Percentiles rank a stretch among this genome's conserved stretches.
Conservation (phyloP, 1,140 invertebrate genomes). For the Neoseiulus cucumeris region DNA sequence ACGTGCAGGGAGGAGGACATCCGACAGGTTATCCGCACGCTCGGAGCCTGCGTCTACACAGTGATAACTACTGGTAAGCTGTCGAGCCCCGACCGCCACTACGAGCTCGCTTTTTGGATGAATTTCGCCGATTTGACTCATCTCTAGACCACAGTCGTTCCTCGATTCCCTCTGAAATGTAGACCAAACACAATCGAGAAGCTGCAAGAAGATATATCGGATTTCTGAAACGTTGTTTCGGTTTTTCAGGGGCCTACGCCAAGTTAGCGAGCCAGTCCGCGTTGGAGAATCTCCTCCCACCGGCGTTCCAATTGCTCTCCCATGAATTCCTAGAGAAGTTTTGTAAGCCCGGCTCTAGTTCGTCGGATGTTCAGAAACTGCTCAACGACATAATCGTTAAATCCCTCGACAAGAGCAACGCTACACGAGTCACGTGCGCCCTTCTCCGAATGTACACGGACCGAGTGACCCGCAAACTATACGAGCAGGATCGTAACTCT, state of each 20-base stretch:
- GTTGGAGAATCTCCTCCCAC: not conserved
- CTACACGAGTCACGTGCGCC: conserved; percentile 5
- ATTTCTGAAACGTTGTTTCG: no score
- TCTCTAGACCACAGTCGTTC: no score
- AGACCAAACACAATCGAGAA: no score
- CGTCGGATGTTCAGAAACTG: not conserved
- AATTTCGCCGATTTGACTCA: no score
- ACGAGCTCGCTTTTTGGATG: no score
- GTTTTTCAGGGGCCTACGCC: not conserved
- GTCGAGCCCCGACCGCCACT: no score
- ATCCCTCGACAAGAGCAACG: not conserved
- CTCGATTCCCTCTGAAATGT: no score
- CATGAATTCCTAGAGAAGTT: conserved; percentile 7
- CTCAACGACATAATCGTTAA: conserved; percentile 10
- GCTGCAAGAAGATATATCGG: no score
- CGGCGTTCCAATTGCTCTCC: conserved; percentile 6
- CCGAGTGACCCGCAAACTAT: not conserved
- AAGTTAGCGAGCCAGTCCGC: not conserved
- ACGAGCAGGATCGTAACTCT: not conserved
- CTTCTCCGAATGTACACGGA: not conserved
- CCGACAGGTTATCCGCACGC: conserved; percentile 4
- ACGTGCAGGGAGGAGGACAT: conserved; percentile 4
- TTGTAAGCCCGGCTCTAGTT: not conserved
- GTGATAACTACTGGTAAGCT: not conserved
- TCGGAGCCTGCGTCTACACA: conserved; percentile 2